These are phyloP conservation scores for Mactromeris polynyma DNA, from an alignment of 2,888 invertebrate genomes.

Conservation along the genomic window DNA sequence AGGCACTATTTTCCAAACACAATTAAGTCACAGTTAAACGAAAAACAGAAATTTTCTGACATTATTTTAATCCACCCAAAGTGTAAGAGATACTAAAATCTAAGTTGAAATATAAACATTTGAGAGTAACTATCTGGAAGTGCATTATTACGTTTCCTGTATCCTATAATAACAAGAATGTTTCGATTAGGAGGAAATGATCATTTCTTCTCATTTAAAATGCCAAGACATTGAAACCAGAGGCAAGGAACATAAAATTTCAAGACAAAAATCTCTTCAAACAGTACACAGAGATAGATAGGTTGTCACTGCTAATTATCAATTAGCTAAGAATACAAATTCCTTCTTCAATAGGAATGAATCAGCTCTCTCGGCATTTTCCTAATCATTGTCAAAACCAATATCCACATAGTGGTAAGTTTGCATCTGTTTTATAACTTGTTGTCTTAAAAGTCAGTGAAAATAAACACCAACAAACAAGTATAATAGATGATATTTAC, in stretches of 20 bases:
- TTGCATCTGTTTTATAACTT: not conserved
- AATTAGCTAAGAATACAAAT: conserved; percentile 23
- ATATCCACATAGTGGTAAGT: not conserved
- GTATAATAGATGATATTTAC: not conserved
- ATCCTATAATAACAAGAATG: not conserved
- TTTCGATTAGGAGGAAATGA: not conserved
- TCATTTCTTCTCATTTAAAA: not conserved
- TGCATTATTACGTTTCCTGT: conserved; percentile 4
- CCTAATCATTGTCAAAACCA: not conserved
- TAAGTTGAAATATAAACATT: not conserved
- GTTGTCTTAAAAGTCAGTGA: not conserved
- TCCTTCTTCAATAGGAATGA: not conserved
- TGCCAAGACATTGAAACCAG: conserved; percentile 9
- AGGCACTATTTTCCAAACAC: conserved; percentile 1
- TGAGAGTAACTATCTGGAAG: not conserved
- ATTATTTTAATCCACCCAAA: not conserved
- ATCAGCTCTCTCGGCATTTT: not conserved
- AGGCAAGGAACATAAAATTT: not conserved
- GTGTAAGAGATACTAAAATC: not conserved
- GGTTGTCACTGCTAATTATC: conserved; percentile 18
- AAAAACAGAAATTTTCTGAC: conserved; percentile 15
- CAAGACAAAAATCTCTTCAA: conserved; percentile 4
- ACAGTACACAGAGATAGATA: conserved; percentile 10
- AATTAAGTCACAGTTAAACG: not conserved
- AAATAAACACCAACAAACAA: conserved; percentile 2